Percentiles rank a stretch among this genome's conserved stretches.
Conservation (phyloP, 2,113 vertebrate species). For the Bungarus multicinctus region DNA sequence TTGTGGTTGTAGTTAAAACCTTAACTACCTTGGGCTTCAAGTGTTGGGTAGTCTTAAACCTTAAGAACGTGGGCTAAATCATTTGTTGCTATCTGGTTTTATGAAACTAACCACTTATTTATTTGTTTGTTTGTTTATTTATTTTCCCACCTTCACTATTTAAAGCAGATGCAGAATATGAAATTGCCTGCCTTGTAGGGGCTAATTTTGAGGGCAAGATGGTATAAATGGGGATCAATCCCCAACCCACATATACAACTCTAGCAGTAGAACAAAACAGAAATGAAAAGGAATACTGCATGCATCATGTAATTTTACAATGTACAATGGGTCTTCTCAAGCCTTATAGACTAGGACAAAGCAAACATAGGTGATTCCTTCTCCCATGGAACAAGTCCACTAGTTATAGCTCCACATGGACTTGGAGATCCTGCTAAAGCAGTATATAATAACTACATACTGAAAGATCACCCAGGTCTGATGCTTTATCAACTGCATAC, state of each 20-base stretch:
- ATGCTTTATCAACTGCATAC: not conserved
- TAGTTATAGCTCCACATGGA: not conserved
- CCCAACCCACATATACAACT: not conserved
- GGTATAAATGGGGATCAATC: not conserved
- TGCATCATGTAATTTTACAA: not conserved
- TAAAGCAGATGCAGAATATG: not conserved
- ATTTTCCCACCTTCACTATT: not conserved
- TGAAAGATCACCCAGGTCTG: not conserved
- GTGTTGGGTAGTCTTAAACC: not conserved
- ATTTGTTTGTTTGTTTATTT: too few relatives aligned
- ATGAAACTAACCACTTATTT: not conserved
- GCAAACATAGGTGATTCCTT: not conserved
- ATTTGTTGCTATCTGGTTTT: not conserved
- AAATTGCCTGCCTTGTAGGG: not conserved
- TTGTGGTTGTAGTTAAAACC: not conserved
- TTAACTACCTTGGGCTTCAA: not conserved
- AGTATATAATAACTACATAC: not conserved
- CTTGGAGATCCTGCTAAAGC: not conserved
- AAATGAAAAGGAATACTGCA: not conserved
- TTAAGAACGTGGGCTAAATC: not conserved
- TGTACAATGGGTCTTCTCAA: not conserved
- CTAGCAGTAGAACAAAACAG: not conserved
- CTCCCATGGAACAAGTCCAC: not conserved
- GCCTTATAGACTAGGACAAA: not conserved
- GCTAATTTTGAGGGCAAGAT: not conserved